Evolutionary conservation across 2,888 invertebrate species (phyloP).

Genomic region (Dryococelus australis): DNA sequence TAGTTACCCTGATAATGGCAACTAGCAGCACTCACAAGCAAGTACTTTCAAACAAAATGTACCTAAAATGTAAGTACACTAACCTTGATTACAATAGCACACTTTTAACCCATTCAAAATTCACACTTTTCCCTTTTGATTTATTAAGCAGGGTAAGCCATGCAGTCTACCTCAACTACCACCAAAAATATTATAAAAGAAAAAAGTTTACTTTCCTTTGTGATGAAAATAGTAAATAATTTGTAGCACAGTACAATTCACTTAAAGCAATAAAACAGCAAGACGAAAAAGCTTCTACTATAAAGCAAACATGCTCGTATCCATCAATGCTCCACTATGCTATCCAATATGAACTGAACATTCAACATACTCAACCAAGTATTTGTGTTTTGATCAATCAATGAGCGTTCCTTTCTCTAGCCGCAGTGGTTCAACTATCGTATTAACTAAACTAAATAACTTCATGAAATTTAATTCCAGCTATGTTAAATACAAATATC

Average conservation of each 20-base stretch:
- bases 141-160: not conserved
- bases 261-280: not conserved
- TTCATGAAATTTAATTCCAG: too few species aligned
- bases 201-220: not conserved
- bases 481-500: too few species aligned
- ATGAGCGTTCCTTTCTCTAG: not conserved
- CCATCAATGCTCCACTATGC: not conserved
- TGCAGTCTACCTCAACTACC: not conserved
- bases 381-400: not conserved
- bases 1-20: too few species aligned
- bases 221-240: not conserved
- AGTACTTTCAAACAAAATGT: too few species aligned
- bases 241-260: not conserved
- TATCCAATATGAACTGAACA: not conserved
- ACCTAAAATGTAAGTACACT: too few species aligned
- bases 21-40: too few species aligned
- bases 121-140: too few species aligned
- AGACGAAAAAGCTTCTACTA: not conserved
- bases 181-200: not conserved
- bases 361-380: not conserved
- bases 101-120: too few species aligned
- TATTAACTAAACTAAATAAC: too few species aligned
- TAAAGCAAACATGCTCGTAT: not conserved
- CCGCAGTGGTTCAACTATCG: too few species aligned
- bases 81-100: too few species aligned